Evolutionary conservation across 2,113 vertebrate species (phyloP).

Genomic region (Triplophysa tibetana): DNA sequence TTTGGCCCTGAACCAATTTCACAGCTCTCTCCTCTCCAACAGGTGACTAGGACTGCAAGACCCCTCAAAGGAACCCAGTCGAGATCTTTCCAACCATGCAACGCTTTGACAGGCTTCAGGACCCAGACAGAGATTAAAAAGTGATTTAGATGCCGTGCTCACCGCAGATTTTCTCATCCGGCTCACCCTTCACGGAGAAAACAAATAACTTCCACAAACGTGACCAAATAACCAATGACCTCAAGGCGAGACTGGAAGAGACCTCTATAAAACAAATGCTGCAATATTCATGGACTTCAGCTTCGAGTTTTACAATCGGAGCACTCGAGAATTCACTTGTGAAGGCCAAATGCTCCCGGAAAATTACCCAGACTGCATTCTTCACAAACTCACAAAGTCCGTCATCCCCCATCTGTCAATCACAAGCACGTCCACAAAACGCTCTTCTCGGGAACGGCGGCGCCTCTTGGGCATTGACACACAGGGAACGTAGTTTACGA

Average conservation of each 20-base stretch:
- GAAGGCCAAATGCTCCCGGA: neutral
- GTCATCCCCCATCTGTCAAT: constrained; percentile 25
- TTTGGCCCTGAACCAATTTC: no score
- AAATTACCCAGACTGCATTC: constrained; percentile 5
- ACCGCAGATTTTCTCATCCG: neutral
- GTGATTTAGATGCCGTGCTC: neutral
- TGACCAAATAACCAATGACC: neutral
- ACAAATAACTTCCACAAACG: neutral
- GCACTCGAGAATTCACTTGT: neutral
- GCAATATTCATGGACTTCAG: neutral
- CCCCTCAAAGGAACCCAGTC: constrained; percentile 28
- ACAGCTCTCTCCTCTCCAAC: neutral
- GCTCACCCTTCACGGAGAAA: neutral
- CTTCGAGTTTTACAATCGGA: neutral
- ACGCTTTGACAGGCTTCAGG: neutral
- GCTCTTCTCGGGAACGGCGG: constrained; percentile 35
- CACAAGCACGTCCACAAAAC: constrained; percentile 21
- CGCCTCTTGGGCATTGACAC: constrained; percentile 27
- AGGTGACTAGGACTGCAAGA: constrained; percentile 20
- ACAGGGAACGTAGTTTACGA: constrained; percentile 14
- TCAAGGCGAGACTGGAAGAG: neutral
- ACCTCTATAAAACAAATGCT: neutral
- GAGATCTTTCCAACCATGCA: constrained; percentile 3
- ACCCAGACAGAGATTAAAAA: constrained; percentile 8
- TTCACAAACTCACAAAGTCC: constrained; percentile 20